Percentiles rank a stretch among this genome's conserved stretches.
phyloP scores from a whole-genome alignment of 2,888 invertebrate species.

The Morpho helenor region DNA sequence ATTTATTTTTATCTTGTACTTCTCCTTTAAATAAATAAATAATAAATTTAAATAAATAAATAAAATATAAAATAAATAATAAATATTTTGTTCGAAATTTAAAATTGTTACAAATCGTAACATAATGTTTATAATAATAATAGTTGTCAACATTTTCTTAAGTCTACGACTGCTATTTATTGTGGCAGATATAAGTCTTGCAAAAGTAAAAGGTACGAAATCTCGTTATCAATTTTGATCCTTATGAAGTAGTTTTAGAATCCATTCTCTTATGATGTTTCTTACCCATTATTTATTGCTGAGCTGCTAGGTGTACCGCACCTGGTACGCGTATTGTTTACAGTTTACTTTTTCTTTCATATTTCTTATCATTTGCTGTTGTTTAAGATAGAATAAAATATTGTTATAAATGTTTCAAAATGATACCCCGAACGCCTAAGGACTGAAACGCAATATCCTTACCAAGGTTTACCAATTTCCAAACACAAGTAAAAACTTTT shows the following conservation, averaged over 20 bases:
- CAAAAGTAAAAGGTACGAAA: not conserved
- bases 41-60: no score
- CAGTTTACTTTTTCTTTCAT: conserved; percentile 15
- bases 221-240: not conserved
- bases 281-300: not conserved
- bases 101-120: no score
- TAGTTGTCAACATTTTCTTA: not conserved
- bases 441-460: no score
- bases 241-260: not conserved
- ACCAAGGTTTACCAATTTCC: no score
- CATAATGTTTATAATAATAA: not conserved
- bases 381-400: conserved; percentile 5
- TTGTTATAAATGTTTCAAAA: no score
- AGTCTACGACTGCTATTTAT: conserved; percentile 2
- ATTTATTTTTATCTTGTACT: no score
- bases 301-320: conserved; percentile 6
- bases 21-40: no score
- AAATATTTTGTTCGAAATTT: no score
- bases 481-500: no score
- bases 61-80: no score
- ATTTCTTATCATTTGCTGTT: conserved; percentile 10
- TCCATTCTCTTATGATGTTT: not conserved
- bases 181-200: not conserved
- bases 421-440: no score
- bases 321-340: conserved; percentile 11